Evolutionary conservation across 64 coral and sea anemone genomes (phyloP), one percentile per base, ranked within the genome.

Genomic region (Pocillopora verrucosa): DNA sequence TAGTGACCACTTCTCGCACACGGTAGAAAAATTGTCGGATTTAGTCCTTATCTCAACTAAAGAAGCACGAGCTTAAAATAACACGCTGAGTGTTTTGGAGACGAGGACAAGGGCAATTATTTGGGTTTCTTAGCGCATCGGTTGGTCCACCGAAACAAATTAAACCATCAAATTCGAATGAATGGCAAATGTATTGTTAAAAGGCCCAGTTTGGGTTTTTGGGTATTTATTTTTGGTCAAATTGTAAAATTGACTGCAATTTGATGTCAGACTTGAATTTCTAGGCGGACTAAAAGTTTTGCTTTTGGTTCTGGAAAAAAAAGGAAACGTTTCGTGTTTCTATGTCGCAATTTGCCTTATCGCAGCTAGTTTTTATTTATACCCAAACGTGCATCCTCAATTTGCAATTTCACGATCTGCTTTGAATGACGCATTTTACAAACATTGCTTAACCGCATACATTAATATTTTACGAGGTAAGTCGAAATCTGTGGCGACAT

Each of bases 121-220:
- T 83, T 85, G 69, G 64, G 38, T 19, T 38, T 72, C 22, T 63
- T 38, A 22, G 65, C 65, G 64, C 63, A 56, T 70, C 65, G 22
- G 82, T 85, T 72, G 82, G 82, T 85, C 82, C 34, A 4, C 65
- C 56, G 82, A 85, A 85, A 85, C 82, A 72, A 85, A 85, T 85
- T 85, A 72, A 85, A 85, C 57, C 38, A 85, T 85, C 63, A 85
- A 85, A 85, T 85, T 85, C 82, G 22, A 51, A 85, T 72, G 61
- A 85, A 85, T 85, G 82, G 17, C 34, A 85, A 72, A 72, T 85
- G 69, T 85, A 56, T 85, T 65, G 36, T 65, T 41, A 17, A 65
- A 85, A 26, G 25, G 13, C 58, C 79, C 3, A 34, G 24, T 81
- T 81, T 63, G 59, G 58, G 22, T 61, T 62, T 36, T 70, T n/a